Evolutionary conservation across 1,140 invertebrate genomes (phyloP), one percentile per base, ranked within the genome.

Genomic region (Bacillus rossius): DNA sequence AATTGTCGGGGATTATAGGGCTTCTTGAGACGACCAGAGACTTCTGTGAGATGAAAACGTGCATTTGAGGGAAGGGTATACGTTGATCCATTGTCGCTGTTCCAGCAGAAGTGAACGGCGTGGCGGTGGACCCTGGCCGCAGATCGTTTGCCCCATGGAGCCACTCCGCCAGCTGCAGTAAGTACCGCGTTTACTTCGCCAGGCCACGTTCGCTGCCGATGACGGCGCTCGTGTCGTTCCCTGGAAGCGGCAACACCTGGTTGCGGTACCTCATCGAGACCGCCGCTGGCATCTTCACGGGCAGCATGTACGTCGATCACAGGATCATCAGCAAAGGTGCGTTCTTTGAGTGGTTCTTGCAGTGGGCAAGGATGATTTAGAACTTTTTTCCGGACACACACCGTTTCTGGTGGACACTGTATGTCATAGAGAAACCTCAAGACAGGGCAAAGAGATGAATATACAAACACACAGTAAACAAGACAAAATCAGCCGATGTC

Each of bases 171-270:
- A 45, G 59, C 17, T 62, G 62, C 37, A 20, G 52, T 2, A 34
- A 59, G 8, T 64, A 49, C 17, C 45, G 25, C 7, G 49, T 62
- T 2, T 22, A 50, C 38, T 64, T 64, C 17, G 57, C 54, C 22
- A 56, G 58, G 34, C 42, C 34, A 22, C 56, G 50, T 38, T 59
- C 61, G 17, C 49, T 67, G 26, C 61, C 68, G 8, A 37, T 59
- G n/a, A 65, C 64, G 4, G 68, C 65, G 29, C 59, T 73, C 0
- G 65, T 67, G 1, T 72, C 70, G 5, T 67, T 65, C 40, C 72
- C 70, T 14, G 71, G 72, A 13, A 73, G 71, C 47, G 72, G 72
- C 41, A 74, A 73, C 43, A 74, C 72, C 0, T 74, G 72, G 72
- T 38, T 71, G 1, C 60, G 72, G 14, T 70, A 71, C 59, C 55